Evolutionary conservation across 1,140 invertebrate species (phyloP).

Genomic region (Atopsyche davidsoni): DNA sequence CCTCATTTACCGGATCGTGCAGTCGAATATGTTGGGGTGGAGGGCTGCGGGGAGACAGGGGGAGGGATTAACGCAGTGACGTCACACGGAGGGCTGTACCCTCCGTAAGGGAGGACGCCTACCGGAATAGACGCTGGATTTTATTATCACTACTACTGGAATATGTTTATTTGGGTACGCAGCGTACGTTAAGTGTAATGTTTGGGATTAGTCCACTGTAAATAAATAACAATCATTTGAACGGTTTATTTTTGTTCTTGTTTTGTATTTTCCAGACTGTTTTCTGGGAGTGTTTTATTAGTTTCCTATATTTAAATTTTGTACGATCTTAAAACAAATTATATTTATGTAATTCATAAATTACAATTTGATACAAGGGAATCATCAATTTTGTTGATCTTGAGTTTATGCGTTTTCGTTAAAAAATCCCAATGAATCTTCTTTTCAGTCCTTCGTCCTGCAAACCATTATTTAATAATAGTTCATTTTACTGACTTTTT

Average conservation of each 20-base stretch:
- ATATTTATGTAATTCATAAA: no score
- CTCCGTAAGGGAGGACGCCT: neutral
- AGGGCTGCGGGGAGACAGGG: slow-evolving; percentile 3
- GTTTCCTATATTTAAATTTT: no score
- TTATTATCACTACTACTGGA: neutral
- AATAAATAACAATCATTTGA: slow-evolving; percentile 1
- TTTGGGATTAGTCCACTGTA: slow-evolving; percentile 1
- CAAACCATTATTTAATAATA: no score
- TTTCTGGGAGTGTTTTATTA: no score
- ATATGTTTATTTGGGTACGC: slow-evolving; percentile 1
- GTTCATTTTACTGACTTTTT: no score
- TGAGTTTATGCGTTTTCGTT: no score
- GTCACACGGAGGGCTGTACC: slow-evolving; percentile 20
- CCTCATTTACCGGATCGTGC: slow-evolving; percentile 23
- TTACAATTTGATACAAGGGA: no score
- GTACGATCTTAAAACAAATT: no score
- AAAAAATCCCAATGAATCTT: no score
- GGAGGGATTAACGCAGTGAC: slow-evolving; percentile 30
- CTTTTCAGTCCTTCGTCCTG: no score
- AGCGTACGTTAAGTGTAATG: neutral
- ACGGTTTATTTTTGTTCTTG: neutral
- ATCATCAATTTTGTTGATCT: no score
- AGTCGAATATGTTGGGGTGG: slow-evolving; percentile 13
- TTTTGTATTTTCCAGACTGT: no score
- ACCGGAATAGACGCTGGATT: neutral